phyloP scores from a whole-genome alignment of 35 echinoderm and acorn worm species.

The Patiria miniata region DNA sequence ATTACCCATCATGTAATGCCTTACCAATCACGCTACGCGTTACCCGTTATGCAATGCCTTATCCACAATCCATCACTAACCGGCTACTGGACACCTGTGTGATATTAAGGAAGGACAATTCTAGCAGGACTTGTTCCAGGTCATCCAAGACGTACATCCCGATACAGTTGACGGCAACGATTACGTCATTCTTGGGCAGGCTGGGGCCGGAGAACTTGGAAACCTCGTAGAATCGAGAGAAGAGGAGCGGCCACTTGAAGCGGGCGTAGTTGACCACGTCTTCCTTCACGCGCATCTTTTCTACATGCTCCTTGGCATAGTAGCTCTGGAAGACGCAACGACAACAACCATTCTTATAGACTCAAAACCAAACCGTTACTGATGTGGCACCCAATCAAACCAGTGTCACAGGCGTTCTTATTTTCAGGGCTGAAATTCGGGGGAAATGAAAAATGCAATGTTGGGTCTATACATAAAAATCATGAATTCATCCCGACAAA shows the following conservation, averaged over 20 bases:
- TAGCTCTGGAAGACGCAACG: slow-evolving; percentile 69
- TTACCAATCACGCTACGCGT: no score
- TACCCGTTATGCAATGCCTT: no score
- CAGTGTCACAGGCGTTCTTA: no score
- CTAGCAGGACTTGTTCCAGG: slow-evolving; percentile 87
- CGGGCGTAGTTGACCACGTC: slow-evolving; percentile 90
- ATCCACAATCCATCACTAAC: slow-evolving; percentile 40
- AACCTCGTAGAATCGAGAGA: slow-evolving; percentile 97
- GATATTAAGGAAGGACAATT: slow-evolving; percentile 93
- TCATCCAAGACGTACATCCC: slow-evolving; percentile 98
- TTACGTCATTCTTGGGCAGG: slow-evolving; percentile 99
- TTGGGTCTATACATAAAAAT: no score
- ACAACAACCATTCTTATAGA: background rate
- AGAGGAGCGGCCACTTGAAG: slow-evolving; percentile 93
- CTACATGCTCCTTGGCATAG: slow-evolving; percentile 81
- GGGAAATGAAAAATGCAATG: no score
- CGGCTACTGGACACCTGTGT: slow-evolving; percentile 99
- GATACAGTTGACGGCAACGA: slow-evolving; percentile 97
- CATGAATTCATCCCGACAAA: no score
- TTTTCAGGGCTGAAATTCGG: no score
- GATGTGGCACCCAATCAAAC: no score
- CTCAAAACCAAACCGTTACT: no score
- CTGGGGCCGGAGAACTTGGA: slow-evolving; percentile 98
- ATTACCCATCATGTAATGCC: no score
- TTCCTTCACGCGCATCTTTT: slow-evolving; percentile 81